These are phyloP conservation scores for Hassar affinis DNA, from an alignment of 2,113 vertebrate species.

Conservation along the genomic window DNA sequence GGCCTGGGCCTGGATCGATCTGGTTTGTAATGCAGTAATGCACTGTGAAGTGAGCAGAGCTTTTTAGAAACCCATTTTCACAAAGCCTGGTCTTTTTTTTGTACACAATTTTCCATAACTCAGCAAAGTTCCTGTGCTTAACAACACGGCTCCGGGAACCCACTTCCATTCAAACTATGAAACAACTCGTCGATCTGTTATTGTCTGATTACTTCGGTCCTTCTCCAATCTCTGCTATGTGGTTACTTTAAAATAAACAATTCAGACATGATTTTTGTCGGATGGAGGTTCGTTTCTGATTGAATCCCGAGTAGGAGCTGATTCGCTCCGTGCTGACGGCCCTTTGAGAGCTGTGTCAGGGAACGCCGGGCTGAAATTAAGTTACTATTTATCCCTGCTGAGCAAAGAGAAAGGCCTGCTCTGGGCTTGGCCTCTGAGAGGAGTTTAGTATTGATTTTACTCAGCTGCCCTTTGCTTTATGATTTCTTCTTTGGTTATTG, in stretches of 20 bases:
- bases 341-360: slow-evolving; percentile 75
- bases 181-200: neutral
- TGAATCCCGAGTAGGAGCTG: slow-evolving; percentile 54
- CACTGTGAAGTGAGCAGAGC: slow-evolving; percentile 42
- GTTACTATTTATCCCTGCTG: slow-evolving; percentile 81
- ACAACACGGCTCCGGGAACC: neutral
- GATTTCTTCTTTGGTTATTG: slow-evolving; percentile 37
- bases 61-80: slow-evolving; percentile 40
- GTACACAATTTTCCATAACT: slow-evolving; percentile 30
- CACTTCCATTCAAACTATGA: neutral
- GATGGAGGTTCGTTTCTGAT: slow-evolving; percentile 26
- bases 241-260: neutral
- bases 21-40: slow-evolving; percentile 45
- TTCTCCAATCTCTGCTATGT: slow-evolving; percentile 6
- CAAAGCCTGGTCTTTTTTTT: slow-evolving; percentile 25
- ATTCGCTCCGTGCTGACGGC: slow-evolving; percentile 63
- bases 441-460: slow-evolving; percentile 83
- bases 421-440: slow-evolving; percentile 72
- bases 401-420: slow-evolving; percentile 75
- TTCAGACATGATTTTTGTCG: neutral
- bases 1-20: slow-evolving; percentile 37
- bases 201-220: slow-evolving; percentile 5
- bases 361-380: slow-evolving; percentile 78
- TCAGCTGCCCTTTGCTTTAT: slow-evolving; percentile 57
- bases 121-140: slow-evolving; percentile 28